Base-by-base conservation (phyloP, 2,113 vertebrate genomes). In the Silurus asotus region DNA sequence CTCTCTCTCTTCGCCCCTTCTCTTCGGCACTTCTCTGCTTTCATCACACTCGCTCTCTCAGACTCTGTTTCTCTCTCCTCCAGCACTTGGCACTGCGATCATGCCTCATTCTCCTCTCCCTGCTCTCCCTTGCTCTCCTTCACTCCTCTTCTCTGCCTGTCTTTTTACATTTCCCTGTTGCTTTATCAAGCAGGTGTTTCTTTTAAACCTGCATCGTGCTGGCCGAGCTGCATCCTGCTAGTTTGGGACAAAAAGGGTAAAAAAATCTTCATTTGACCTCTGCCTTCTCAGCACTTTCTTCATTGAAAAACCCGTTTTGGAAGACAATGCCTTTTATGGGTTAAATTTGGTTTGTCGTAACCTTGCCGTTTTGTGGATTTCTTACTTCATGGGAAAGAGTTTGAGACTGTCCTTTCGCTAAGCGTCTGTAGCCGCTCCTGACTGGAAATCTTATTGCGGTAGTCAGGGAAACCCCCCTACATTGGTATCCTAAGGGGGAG, bases 11-110 rank as follows among this genome's bases (percentile, higher is more conserved):
- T 85, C 28, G 45, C 87, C 79, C 62, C 76, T 83, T 62, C 83
- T 86, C 88, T 87, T 87, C 70, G 81, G 51, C 83, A n/a, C 59
- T 65, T 76, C 89, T 87, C 76, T 92, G 53, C 89, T 87, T 91
- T 88, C 87, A 91, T 82, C 67, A 83, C 65, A 69, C 81, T 79
- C 25, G 15, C 82, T 90, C 67, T 51, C 88, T 48, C 87, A 25
- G 70, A 48, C 88, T 85, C 70, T 58, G 80, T 55, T 78, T 86
- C 88, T 85, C 62, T 81, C 76, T 83, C 78, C 25, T 74, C 53
- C 78, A 59, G 61, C 80, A 82, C 64, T 80, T 67, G 51, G 56
- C 67, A 72, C 67, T 23, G 67, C 49, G 37, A 84, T 82, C 77
- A 85, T 82, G 70, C 58, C 59, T 88, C 87, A 75, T 84, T 74